Evolutionary conservation across 2,888 invertebrate genomes (phyloP).

Genomic region (Teinopalpus imperialis): DNA sequence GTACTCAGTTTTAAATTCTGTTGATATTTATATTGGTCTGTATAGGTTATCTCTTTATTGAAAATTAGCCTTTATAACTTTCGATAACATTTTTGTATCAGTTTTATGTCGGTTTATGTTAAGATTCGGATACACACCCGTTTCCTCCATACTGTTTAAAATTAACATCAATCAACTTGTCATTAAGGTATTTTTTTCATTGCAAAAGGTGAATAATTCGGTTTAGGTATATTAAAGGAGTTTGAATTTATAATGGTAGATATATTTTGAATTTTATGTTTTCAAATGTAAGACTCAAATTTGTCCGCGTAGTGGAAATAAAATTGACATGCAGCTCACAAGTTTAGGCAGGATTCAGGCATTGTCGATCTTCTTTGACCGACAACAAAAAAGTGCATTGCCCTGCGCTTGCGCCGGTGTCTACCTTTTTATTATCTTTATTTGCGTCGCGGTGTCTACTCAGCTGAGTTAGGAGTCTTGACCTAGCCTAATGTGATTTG

Average conservation of each 20-base stretch:
- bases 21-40: slow-evolving; percentile 34
- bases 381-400: slow-evolving; percentile 74
- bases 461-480: slow-evolving; percentile 69
- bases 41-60: slow-evolving; percentile 13
- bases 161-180: slow-evolving; percentile 15
- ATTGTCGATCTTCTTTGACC: slow-evolving; percentile 58
- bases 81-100: slow-evolving; percentile 5
- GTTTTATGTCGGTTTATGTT: background rate
- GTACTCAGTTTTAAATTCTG: slow-evolving; percentile 36
- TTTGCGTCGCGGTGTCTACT: slow-evolving; percentile 58
- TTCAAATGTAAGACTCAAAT: slow-evolving; percentile 29
- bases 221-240: slow-evolving; percentile 19
- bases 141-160: slow-evolving; percentile 1
- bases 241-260: slow-evolving; percentile 4
- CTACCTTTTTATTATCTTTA: slow-evolving; percentile 53
- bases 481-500: slow-evolving; percentile 75
- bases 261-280: slow-evolving; percentile 18
- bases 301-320: slow-evolving; percentile 28
- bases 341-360: slow-evolving; percentile 47
- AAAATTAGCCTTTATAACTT: slow-evolving; percentile 31
- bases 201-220: slow-evolving; percentile 16
- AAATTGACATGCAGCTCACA: slow-evolving; percentile 63
- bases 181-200: slow-evolving; percentile 25
- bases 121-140: background rate
- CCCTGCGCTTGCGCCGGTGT: slow-evolving; percentile 50